Evolutionary conservation across 2,888 invertebrate genomes (phyloP), one percentile per base, ranked within the genome.

Genomic region (Nysson spinosus): DNA sequence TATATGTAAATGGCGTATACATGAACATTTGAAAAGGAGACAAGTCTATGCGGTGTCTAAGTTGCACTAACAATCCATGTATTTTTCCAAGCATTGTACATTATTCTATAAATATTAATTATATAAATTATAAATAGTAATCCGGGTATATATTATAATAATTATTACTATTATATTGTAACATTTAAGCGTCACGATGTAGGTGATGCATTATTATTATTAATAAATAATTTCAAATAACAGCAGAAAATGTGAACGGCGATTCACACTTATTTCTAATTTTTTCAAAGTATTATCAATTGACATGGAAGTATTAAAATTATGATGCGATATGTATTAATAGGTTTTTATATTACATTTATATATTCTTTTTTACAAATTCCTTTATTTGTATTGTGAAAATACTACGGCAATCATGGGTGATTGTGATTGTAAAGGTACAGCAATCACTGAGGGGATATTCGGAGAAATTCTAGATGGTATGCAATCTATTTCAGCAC

Each of bases 41-140:
- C 55, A 64, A 58, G 66, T 76, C 66, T 63, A 72, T 70, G 60
- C 61, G 70, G 76, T 80, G 77, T 80, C 77, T 75, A 68, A 80
- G 65, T 72, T 80, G 81, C 75, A 83, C 74, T 75, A 75, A 80
- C 78, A 81, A 77, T 77, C 81, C 69, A 78, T 80, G 80, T 83
- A 84, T 84, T 83, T 84, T 84, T 83, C 69, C 81, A 83, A 79
- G 72, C 77, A 80, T 75, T 83, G 83, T 83, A 83, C 77, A 83
- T 83, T 81, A 77, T 67, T 75, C 71, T 79, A 80, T 78, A 80
- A 78, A 83, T 79, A 82, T 80, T 75, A 72, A 78, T 77, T 75
- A 79, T 78, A 77, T 66, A 71, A 77, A 80, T 76, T 79, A 79
- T 77, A 79, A 74, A 69, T 69, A 66, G 56, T 60, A 66, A 72